Base-by-base conservation (phyloP, 2,888 invertebrate genomes). In the Cotesia congregata region DNA sequence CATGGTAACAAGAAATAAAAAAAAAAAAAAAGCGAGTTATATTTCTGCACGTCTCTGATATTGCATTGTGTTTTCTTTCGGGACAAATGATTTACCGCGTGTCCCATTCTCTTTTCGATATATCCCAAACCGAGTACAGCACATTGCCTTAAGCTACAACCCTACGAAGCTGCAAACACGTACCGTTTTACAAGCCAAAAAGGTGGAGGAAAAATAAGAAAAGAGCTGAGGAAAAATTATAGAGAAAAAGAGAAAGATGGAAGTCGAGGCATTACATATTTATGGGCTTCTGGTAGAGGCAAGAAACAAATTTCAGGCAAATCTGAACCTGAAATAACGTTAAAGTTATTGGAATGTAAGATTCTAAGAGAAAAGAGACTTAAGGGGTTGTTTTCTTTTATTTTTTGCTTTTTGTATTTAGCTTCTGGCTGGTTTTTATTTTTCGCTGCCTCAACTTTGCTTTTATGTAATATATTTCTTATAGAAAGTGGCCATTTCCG, bases 41-140 rank as follows among this genome's bases (percentile, higher is more conserved):
- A 78, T 78, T 64, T 41, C 39, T 72, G 74, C 72, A 77, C 72
- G 70, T 78, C 81, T 78, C 79, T 76, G 80, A 83, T 82, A 80
- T 82, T 80, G 83, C 82, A 87, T 88, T 88, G 87, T 88, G 86
- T 86, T 88, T 88, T 87, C 87, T 86, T 88, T 88, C 86, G 85
- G 85, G 84, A 84, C 88, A 86, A 89, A 87, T 89, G 88, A 88
- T 89, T 88, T 89, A 89, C 86, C 84, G 85, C 83, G 81, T 65
- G 67, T 83, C 84, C 85, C 76, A 73, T 76, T 83, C 86, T 85
- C 85, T 83, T 82, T 82, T 83, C 65, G 50, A 65, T 20, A 62
- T 72, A 59, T 50, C 40, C 39, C 50, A 12, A 20, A 84, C 83
- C 83, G 83, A 78, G 65, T 79, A 80, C 80, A 78, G 78, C 77